Conservation (phyloP, 2,797 vertebrate species). For the Sylvia borin region DNA sequence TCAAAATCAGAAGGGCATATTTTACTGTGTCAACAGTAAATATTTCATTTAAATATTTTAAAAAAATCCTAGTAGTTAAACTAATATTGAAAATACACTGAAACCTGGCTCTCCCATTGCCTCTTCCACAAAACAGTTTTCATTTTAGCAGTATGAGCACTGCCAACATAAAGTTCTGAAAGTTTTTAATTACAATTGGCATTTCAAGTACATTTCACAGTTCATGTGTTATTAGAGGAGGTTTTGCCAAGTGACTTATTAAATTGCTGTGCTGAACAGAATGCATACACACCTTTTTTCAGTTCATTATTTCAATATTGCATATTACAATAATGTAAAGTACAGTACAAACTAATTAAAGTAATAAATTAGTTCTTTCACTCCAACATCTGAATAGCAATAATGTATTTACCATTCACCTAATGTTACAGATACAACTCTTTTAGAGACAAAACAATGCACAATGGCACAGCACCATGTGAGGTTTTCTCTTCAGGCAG, state of each 20-base stretch:
- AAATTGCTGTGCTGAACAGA: conserved; percentile 39
- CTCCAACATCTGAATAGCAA: conserved; percentile 4
- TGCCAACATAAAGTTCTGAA: conserved; percentile 46
- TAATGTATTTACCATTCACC: neutral
- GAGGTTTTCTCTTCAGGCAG: neutral
- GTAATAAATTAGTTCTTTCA: conserved; percentile 43
- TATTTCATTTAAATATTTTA: conserved; percentile 10
- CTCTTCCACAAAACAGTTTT: neutral
- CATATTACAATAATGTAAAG: conserved; percentile 25
- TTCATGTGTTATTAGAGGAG: conserved; percentile 26
- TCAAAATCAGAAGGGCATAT: neutral
- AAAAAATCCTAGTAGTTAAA: neutral
- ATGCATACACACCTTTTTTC: conserved; percentile 5
- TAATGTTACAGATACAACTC: neutral
- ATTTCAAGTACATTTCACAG: conserved; percentile 55
- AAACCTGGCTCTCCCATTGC: neutral
- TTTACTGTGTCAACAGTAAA: conserved; percentile 30
- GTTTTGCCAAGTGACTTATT: conserved; percentile 48
- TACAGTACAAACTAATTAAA: conserved; percentile 43
- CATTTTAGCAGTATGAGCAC: neutral
- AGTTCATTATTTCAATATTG: conserved; percentile 48
- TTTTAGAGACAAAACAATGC: neutral
- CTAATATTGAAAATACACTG: conserved; percentile 34
- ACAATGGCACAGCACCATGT: neutral
- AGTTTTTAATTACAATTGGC: conserved; percentile 64